Evolutionary conservation across 1,140 invertebrate species (phyloP).

Genomic region (Bombus affinis): DNA sequence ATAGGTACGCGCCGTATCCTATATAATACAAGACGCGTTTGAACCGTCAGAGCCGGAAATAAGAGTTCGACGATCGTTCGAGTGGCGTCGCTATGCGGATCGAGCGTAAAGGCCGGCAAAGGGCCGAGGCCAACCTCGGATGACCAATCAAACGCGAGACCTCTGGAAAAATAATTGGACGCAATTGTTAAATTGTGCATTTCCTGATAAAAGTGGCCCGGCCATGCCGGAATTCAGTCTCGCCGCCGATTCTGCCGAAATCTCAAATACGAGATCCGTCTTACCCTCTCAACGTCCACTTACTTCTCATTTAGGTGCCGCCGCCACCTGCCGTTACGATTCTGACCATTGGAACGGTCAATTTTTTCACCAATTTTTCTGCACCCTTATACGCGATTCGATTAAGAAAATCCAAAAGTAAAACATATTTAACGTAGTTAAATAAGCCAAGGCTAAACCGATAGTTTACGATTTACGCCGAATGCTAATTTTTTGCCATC

Average conservation of each 20-base stretch:
- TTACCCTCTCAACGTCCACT: neutral
- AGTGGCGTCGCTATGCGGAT: conserved; percentile 13
- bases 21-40: neutral
- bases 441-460: no score
- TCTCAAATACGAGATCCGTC: conserved; percentile 24
- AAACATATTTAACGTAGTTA: no score
- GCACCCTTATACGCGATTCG: neutral
- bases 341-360: neutral
- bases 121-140: conserved; percentile 53
- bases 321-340: no score
- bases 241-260: conserved; percentile 59
- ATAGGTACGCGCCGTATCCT: neutral
- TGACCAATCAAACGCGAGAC: conserved; percentile 71
- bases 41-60: conserved; percentile 30
- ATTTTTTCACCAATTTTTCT: no score
- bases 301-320: neutral
- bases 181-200: conserved; percentile 80
- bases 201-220: conserved; percentile 73
- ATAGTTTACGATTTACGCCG: neutral
- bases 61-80: conserved; percentile 58
- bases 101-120: conserved; percentile 18
- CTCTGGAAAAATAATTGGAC: conserved; percentile 77
- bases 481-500: neutral
- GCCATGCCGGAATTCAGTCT: conserved; percentile 51
- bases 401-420: neutral